Evolutionary conservation across 2,888 invertebrate genomes (phyloP).

Genomic region (Gonocerus acuteangulatus): DNA sequence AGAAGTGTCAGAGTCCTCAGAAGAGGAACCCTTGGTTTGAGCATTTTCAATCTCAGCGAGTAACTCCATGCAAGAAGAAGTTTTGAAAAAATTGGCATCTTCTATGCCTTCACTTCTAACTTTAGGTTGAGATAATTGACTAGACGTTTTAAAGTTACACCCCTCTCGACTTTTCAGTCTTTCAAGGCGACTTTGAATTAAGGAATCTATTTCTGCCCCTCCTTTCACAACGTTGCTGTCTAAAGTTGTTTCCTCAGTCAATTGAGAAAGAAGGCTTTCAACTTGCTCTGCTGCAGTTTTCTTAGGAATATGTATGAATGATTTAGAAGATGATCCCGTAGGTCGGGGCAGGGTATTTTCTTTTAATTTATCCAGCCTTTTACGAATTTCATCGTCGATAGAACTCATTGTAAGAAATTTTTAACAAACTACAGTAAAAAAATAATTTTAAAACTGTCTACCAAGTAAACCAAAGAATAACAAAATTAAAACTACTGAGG

Average conservation of each 20-base stretch:
- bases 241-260: slow-evolving; percentile 24
- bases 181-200: slow-evolving; percentile 25
- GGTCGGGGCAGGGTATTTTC: background rate
- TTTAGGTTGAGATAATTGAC: background rate
- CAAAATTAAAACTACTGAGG: too few relatives aligned
- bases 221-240: slow-evolving; percentile 15
- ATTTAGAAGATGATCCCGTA: background rate
- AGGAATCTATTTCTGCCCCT: slow-evolving; percentile 24
- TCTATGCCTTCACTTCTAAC: background rate
- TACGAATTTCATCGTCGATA: slow-evolving; percentile 28
- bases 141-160: background rate
- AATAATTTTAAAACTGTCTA: too few relatives aligned
- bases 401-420: slow-evolving; percentile 1
- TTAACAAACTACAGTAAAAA: too few relatives aligned
- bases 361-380: slow-evolving; percentile 24
- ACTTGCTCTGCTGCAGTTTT: slow-evolving; percentile 28
- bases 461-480: too few relatives aligned
- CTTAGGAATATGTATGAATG: background rate
- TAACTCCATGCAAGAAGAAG: background rate
- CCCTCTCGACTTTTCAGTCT: slow-evolving; percentile 22
- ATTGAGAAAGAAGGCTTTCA: slow-evolving; percentile 25
- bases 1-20: background rate
- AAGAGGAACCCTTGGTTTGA: background rate
- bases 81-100: slow-evolving; percentile 9
- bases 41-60: background rate